phyloP scores from a whole-genome alignment of 2,113 vertebrate species.

The Penelope pileata region DNA sequence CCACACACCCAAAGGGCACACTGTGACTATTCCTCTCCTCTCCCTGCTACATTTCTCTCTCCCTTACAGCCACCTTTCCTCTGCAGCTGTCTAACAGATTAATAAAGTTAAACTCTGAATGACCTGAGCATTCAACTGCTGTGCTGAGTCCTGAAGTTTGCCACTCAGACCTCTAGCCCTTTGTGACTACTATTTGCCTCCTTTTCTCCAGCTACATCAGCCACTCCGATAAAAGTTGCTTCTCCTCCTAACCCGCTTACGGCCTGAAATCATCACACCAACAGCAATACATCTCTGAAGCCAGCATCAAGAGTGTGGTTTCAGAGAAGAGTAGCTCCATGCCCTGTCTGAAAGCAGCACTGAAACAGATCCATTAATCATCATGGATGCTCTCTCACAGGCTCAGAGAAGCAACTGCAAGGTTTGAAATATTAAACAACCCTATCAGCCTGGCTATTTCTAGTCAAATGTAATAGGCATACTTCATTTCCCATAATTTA shows the following conservation, averaged over 20 bases:
- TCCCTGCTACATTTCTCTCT: not conserved
- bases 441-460: not conserved
- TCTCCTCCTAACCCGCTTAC: not conserved
- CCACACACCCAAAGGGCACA: not conserved
- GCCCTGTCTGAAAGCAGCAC: not conserved
- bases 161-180: not conserved
- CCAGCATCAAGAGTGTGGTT: not conserved
- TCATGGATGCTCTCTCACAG: not conserved
- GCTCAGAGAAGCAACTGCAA: not conserved
- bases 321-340: not conserved
- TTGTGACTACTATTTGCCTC: rapidly evolving
- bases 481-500: not conserved
- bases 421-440: not conserved
- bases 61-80: not conserved
- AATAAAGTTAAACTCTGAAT: not conserved
- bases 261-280: not conserved
- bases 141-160: not conserved
- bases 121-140: not conserved
- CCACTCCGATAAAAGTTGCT: not conserved
- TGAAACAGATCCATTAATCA: not conserved
- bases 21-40: rapidly evolving
- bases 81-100: not conserved
- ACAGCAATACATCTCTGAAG: not conserved
- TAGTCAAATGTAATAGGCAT: not conserved
- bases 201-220: not conserved